Percentiles rank a stretch among this genome's conserved stretches.
phyloP scores from a whole-genome alignment of 2,113 vertebrate genomes.

The Nanorana parkeri region DNA sequence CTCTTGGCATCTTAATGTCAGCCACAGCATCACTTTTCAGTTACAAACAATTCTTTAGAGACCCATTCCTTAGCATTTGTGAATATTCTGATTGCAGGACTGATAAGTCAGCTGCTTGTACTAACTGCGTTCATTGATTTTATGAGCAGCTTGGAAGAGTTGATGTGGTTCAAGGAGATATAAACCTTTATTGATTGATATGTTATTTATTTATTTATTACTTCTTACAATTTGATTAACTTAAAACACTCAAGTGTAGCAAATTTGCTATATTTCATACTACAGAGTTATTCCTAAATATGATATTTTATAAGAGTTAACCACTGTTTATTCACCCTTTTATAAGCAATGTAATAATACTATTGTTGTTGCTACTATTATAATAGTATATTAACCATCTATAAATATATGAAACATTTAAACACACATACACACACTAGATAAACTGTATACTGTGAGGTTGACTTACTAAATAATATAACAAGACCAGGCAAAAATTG shows the following conservation, averaged over 20 bases:
- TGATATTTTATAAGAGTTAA: too few species aligned
- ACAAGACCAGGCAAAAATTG: too few species aligned
- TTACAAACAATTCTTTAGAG: constrained; percentile 88
- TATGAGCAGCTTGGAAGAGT: constrained; percentile 6
- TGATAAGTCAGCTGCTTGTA: constrained; percentile 65
- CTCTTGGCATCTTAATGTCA: constrained; percentile 82
- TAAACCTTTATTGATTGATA: constrained; percentile 66
- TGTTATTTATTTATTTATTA: constrained; percentile 44
- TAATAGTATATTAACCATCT: too few species aligned
- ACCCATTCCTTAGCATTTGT: constrained; percentile 70
- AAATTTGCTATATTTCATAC: neutral
- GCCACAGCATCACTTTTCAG: constrained; percentile 81
- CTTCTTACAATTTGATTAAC: constrained; percentile 25
- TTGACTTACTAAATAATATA: too few species aligned
- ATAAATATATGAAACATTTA: too few species aligned
- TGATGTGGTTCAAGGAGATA: constrained; percentile 40
- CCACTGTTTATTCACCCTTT: too few species aligned
- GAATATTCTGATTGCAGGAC: constrained; percentile 76
- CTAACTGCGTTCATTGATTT: constrained; percentile 55
- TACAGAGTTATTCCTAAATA: neutral
- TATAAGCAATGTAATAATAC: too few species aligned
- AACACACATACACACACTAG: too few species aligned
- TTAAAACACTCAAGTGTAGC: neutral
- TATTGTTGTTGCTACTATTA: too few species aligned
- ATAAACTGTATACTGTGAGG: too few species aligned